phyloP scores from a whole-genome alignment of 2,888 invertebrate genomes.

The Nymphalis urticae region DNA sequence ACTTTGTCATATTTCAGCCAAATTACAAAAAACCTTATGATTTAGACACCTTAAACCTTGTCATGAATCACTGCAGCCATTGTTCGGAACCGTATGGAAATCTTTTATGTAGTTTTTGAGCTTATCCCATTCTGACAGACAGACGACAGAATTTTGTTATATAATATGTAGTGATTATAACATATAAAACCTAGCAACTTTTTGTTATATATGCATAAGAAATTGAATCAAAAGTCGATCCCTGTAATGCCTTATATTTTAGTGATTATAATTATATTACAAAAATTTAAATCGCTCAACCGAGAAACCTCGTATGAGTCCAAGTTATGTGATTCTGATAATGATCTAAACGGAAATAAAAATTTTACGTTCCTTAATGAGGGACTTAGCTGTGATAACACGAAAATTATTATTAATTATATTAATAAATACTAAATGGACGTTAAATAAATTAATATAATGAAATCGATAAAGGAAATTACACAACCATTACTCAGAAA shows the following conservation, averaged over 20 bases:
- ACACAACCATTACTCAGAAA: constrained; percentile 43
- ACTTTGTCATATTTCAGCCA: no score
- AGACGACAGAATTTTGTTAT: no score
- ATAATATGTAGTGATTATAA: no score
- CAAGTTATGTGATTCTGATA: constrained; percentile 2
- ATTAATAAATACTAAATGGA: constrained; percentile 13
- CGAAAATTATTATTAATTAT: constrained; percentile 6
- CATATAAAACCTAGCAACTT: no score
- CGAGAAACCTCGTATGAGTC: not conserved
- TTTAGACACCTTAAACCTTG: no score
- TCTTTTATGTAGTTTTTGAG: no score
- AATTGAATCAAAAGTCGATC: no score
- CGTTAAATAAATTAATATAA: constrained; percentile 24
- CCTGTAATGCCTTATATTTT: not conserved
- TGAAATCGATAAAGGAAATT: constrained; percentile 33
- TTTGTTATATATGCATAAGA: no score
- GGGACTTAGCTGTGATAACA: constrained; percentile 1
- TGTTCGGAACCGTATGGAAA: no score
- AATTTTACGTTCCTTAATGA: not conserved
- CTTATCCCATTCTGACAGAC: no score
- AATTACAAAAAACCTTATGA: no score
- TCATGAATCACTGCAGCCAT: no score
- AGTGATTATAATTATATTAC: not conserved
- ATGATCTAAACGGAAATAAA: constrained; percentile 4
- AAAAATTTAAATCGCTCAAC: not conserved